These are phyloP conservation scores for Cynocephalus volans DNA, from an alignment of 2,113 vertebrate genomes.

Conservation along the genomic window DNA sequence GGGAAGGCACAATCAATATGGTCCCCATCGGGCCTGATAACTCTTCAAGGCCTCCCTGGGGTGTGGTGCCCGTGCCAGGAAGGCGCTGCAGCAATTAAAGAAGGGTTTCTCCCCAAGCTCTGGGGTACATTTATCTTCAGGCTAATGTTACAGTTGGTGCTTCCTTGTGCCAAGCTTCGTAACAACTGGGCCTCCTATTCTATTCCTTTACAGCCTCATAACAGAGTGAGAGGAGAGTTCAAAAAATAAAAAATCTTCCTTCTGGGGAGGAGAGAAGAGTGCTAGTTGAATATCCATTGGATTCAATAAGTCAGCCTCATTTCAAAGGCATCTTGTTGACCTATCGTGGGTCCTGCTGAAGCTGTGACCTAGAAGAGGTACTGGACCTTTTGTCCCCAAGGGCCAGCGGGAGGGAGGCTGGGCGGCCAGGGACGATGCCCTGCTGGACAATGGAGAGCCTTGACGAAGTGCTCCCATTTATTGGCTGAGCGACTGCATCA, in stretches of 20 bases:
- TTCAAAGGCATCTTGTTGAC: slow-evolving; percentile 88
- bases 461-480: slow-evolving; percentile 97
- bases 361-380: slow-evolving; percentile 76
- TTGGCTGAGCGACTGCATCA: slow-evolving; percentile 95
- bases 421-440: slow-evolving; percentile 86
- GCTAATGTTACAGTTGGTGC: slow-evolving; percentile 68
- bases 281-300: slow-evolving; percentile 79
- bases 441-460: slow-evolving; percentile 93
- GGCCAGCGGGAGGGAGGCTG: slow-evolving; percentile 50
- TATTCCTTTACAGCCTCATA: slow-evolving; percentile 26
- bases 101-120: slow-evolving; percentile 61
- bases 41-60: slow-evolving; percentile 50
- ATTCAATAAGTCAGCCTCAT: slow-evolving; percentile 73
- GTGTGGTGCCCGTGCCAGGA: slow-evolving; percentile 39
- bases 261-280: slow-evolving; percentile 24
- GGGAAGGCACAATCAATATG: background rate
- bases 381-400: slow-evolving; percentile 60
- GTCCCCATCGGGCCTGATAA: slow-evolving; percentile 42
- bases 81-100: slow-evolving; percentile 68
- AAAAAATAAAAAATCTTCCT: slow-evolving; percentile 6
- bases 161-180: slow-evolving; percentile 76
- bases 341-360: slow-evolving; percentile 84
- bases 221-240: background rate
- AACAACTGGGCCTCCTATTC: slow-evolving; percentile 17
- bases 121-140: slow-evolving; percentile 75